phyloP scores from a whole-genome alignment of 1,140 invertebrate species.

The Papilio xuthus region DNA sequence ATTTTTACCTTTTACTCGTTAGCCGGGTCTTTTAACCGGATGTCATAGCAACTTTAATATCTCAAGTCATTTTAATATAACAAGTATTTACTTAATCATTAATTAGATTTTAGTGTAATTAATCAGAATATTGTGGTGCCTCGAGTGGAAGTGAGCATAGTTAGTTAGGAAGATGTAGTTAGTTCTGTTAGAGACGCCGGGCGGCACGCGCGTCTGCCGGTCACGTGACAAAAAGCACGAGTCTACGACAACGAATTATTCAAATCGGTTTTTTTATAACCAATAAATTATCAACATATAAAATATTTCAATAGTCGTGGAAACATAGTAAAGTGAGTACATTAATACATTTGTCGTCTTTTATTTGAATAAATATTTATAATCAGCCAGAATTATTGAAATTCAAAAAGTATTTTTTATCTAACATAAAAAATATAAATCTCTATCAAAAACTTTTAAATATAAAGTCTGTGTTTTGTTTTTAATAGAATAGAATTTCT shows the following conservation, averaged over 20 bases:
- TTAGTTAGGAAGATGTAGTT: not conserved
- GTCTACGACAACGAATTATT: not conserved
- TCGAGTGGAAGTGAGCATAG: not conserved
- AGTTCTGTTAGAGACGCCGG: not conserved
- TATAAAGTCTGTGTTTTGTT: too few relatives aligned
- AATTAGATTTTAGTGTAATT: not conserved
- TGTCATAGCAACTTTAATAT: not conserved
- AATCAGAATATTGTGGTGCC: not conserved
- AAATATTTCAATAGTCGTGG: not conserved
- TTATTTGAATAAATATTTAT: constrained; percentile 19
- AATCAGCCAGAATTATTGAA: not conserved
- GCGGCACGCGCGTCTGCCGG: not conserved
- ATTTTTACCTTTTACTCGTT: not conserved
- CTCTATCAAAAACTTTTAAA: too few relatives aligned
- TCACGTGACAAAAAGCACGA: not conserved
- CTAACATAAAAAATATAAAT: too few relatives aligned
- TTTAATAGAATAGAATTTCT: too few relatives aligned
- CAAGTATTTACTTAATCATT: not conserved
- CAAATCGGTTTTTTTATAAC: not conserved
- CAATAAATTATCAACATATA: not conserved
- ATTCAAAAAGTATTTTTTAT: not conserved
- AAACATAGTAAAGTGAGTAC: constrained; percentile 1
- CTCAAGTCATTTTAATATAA: not conserved
- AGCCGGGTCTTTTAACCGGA: not conserved
- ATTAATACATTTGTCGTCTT: not conserved